Base-by-base conservation (phyloP, 2,888 invertebrate species). In the Chymomyza amoena region DNA sequence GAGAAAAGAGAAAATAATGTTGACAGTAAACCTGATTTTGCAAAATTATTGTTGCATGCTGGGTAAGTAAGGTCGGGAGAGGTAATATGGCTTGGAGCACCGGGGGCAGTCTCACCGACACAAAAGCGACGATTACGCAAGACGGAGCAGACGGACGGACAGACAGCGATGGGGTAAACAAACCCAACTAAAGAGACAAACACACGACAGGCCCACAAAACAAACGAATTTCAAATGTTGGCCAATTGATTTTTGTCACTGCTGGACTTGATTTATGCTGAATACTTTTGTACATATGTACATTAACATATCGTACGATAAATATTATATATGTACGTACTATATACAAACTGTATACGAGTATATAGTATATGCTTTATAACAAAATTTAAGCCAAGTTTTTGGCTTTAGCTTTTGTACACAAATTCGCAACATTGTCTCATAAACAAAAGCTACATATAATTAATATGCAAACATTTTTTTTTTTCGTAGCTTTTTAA, bases 351-450 rank as follows among this genome's bases (percentile, higher is more conserved):
- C 9, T 20, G 20, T 20, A 20, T n/a, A n/a, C n/a, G n/a, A n/a
- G n/a, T n/a, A n/a, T n/a, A n/a, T n/a, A n/a, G n/a, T n/a, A n/a
- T 13, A 39, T 4, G 39, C 39, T 10, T 39, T 32, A 32, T 51
- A 5, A 6, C 7, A 6, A 51, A 51, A 51, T 51, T 54, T 54
- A 9, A 54, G 54, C 54, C 54, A 54, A 18, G 54, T 9, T 5
- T 54, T 54, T 54, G 57, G 69, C 36, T 13, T 61, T 76, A 73
- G 73, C 70, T 78, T 62, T 78, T 72, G 68, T 69, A 67, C 62
- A 65, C 69, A 72, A 75, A 84, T 82, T 78, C 78, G 83, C 82
- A 81, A 84, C 76, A 75, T 75, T 78, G 75, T 72, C 70, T 72
- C 68, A 25, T 54, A 18, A 10, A 54, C 20, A 18, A 18, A 54